These are phyloP conservation scores for Epinotia nisella DNA, from an alignment of 2,888 invertebrate species.

Conservation along the genomic window DNA sequence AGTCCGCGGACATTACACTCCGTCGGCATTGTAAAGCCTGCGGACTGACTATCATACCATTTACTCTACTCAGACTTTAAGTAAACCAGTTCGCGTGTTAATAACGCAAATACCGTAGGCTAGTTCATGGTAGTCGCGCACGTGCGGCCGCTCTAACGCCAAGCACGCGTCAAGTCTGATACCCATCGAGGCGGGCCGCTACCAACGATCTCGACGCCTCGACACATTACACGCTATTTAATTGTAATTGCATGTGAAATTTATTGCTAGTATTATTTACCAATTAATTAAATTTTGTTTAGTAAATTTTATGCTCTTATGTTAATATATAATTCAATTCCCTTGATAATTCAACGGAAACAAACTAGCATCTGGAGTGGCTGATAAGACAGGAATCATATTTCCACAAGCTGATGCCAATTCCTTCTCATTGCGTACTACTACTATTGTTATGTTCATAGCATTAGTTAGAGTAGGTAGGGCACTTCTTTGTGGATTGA, in stretches of 20 bases:
- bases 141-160: slow-evolving; percentile 35
- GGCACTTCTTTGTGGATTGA: not conserved
- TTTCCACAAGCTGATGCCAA: no score
- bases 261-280: slow-evolving; percentile 60
- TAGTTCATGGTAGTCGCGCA: not conserved
- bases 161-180: slow-evolving; percentile 66
- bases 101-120: no score
- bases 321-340: no score
- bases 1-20: no score
- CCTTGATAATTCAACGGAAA: no score
- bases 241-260: slow-evolving; percentile 74
- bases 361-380: not conserved
- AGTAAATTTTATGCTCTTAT: not conserved
- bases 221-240: slow-evolving; percentile 68
- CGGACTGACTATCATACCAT: not conserved
- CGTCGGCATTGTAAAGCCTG: no score
- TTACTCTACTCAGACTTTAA: not conserved
- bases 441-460: no score
- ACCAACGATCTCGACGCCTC: slow-evolving; percentile 70
- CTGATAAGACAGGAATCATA: no score
- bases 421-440: no score
- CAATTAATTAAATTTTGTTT: not conserved
- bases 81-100: no score
- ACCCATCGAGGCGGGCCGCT: slow-evolving; percentile 74
- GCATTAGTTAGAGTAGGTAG: not conserved